Evolutionary conservation across 30 jellyfish, hydroid and myxozoan genomes (phyloP).

Genomic region (Cassiopea xamachana): DNA sequence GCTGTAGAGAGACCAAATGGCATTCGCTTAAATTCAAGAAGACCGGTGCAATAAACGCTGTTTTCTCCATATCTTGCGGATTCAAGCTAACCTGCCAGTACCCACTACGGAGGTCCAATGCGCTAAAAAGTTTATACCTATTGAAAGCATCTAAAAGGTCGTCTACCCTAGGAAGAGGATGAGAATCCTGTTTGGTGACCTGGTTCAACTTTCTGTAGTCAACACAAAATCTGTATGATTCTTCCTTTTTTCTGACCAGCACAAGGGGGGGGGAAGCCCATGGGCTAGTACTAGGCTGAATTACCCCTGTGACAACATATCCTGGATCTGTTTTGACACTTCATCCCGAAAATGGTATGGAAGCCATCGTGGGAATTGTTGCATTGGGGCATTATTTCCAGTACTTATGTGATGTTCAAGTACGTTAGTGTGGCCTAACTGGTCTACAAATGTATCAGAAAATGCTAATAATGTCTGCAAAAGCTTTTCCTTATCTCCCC

Average conservation of each 20-base stretch:
- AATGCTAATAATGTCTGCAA: conserved; percentile 11
- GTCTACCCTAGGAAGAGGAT: conserved; percentile 57
- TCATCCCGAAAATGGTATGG: conserved; percentile 12
- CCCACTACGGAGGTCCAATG: conserved; percentile 51
- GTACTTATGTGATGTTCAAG: background rate
- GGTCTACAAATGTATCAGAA: conserved; percentile 17
- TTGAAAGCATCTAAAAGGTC: conserved; percentile 24
- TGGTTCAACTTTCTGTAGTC: conserved; percentile 48
- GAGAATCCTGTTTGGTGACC: conserved; percentile 61
- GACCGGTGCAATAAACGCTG: conserved; percentile 64
- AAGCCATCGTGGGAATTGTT: conserved; percentile 17
- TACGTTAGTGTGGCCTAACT: conserved; percentile 31
- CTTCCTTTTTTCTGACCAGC: conserved; percentile 44
- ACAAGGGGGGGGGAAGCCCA: conserved; percentile 38
- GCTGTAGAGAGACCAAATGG: conserved; percentile 43
- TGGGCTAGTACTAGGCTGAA: conserved; percentile 35
- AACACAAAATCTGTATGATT: conserved; percentile 41
- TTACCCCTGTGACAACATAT: conserved; percentile 22
- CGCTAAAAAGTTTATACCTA: conserved; percentile 22
- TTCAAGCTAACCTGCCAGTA: conserved; percentile 54
- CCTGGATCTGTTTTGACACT: background rate
- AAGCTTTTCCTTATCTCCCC: conserved; percentile 1
- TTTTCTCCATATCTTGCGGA: conserved; percentile 32
- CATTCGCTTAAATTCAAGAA: conserved; percentile 23
- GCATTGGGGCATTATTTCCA: conserved; percentile 18